Conservation (phyloP, 2,888 invertebrate species). For the Drosophila merina region DNA sequence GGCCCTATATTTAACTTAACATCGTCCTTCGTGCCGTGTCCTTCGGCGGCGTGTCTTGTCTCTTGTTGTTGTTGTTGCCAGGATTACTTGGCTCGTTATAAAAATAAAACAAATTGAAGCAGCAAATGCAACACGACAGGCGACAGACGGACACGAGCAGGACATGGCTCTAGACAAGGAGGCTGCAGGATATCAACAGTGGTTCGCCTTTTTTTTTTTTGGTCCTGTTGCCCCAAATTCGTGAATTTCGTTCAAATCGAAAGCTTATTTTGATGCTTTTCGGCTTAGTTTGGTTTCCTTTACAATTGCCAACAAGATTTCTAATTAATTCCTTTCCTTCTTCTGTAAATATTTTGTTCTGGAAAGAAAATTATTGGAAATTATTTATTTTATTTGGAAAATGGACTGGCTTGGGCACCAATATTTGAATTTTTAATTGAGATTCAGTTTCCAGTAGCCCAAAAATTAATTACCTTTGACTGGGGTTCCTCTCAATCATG, state of each 20-base stretch:
- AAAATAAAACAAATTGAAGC: slow-evolving; percentile 31
- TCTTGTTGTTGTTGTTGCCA: not conserved
- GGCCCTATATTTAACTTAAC: slow-evolving; percentile 9
- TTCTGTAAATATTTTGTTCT: too few species aligned
- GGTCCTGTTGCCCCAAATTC: not conserved
- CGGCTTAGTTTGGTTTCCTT: not conserved
- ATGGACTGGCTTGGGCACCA: too few species aligned
- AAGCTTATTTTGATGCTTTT: not conserved
- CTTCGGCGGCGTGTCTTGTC: not conserved
- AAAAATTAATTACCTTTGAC: too few species aligned
- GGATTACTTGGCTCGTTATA: slow-evolving; percentile 30
- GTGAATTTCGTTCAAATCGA: not conserved
- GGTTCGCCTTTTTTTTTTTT: not conserved
- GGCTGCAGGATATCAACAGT: not conserved
- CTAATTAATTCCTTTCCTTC: not conserved
- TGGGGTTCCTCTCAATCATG: too few species aligned
- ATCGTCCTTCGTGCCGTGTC: not conserved
- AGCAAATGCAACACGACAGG: slow-evolving; percentile 22
- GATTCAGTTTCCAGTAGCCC: too few species aligned
- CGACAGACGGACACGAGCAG: slow-evolving; percentile 4
- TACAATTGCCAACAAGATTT: not conserved
- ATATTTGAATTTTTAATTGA: too few species aligned
- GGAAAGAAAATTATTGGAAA: too few species aligned
- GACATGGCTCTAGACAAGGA: not conserved
- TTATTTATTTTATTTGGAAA: too few species aligned